Percentiles rank a stretch among this genome's conserved stretches.
These are phyloP conservation scores for Apis cerana DNA, from an alignment of 1,140 invertebrate species.

Conservation along the genomic window DNA sequence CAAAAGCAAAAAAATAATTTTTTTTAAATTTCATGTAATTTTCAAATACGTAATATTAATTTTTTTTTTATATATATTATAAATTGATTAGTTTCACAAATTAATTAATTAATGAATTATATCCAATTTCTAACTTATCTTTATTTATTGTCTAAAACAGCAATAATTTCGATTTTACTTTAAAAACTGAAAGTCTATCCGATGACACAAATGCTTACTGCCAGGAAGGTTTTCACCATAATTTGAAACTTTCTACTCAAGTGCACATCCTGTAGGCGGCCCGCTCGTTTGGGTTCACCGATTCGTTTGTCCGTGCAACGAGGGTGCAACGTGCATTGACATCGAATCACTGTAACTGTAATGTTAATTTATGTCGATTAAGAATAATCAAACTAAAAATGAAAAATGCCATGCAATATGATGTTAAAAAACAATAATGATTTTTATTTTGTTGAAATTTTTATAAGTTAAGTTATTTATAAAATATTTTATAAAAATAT, in stretches of 20 bases:
- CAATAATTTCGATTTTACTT: slow-evolving; percentile 29
- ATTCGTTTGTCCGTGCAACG: slow-evolving; percentile 61
- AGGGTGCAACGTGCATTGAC: slow-evolving; percentile 52
- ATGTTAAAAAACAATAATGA: not conserved
- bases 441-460: not conserved
- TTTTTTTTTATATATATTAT: too few relatives aligned
- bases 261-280: slow-evolving; percentile 72
- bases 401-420: not conserved
- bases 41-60: not conserved
- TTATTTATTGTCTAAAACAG: not conserved
- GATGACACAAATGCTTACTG: slow-evolving; percentile 61
- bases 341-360: slow-evolving; percentile 21
- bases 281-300: slow-evolving; percentile 69
- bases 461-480: too few relatives aligned
- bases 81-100: too few relatives aligned
- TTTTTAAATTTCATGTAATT: not conserved
- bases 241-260: slow-evolving; percentile 72
- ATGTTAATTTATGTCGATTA: slow-evolving; percentile 22
- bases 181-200: slow-evolving; percentile 64
- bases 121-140: not conserved
- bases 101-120: not conserved
- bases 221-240: slow-evolving; percentile 71
- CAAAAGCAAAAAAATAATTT: too few relatives aligned
- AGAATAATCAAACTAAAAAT: not conserved
- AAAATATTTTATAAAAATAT: too few relatives aligned